Conservation (phyloP, 2,888 invertebrate species). For the Bellardia bayeri region DNA sequence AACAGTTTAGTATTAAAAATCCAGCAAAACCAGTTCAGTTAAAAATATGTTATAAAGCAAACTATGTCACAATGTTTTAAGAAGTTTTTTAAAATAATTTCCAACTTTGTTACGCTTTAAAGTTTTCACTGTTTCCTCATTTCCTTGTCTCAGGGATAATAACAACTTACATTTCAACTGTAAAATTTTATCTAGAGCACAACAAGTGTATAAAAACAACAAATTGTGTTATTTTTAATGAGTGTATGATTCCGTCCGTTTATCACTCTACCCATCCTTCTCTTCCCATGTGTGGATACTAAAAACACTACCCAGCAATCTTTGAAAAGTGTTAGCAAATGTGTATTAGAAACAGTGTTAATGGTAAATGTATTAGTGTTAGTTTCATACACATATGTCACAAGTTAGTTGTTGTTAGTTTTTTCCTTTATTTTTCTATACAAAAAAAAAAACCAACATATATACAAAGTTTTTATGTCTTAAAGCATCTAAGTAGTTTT, state of each 20-base stretch:
- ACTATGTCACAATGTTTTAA: too few relatives aligned
- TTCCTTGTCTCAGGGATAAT: neutral
- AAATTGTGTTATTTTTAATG: constrained; percentile 24
- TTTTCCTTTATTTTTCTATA: neutral
- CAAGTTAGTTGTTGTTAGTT: neutral
- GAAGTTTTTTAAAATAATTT: too few relatives aligned
- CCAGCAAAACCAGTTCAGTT: too few relatives aligned
- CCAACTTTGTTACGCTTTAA: too few relatives aligned
- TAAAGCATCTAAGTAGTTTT: neutral
- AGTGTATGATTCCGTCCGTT: neutral
- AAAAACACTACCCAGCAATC: neutral
- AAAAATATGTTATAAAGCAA: too few relatives aligned
- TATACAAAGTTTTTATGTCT: neutral
- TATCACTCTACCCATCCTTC: neutral
- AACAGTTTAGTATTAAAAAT: too few relatives aligned
- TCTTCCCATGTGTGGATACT: too few relatives aligned
- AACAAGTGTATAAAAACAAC: constrained; percentile 9
- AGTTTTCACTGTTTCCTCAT: neutral
- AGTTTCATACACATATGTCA: neutral
- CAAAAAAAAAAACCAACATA: neutral
- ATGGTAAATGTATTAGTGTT: neutral
- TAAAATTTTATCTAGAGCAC: constrained; percentile 20
- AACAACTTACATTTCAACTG: neutral
- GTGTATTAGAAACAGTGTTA: neutral
- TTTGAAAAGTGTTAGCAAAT: constrained; percentile 10